Evolutionary conservation across 2,797 vertebrate genomes (phyloP), one percentile per base, ranked within the genome.

Genomic region (Cyprinodon diabolis): DNA sequence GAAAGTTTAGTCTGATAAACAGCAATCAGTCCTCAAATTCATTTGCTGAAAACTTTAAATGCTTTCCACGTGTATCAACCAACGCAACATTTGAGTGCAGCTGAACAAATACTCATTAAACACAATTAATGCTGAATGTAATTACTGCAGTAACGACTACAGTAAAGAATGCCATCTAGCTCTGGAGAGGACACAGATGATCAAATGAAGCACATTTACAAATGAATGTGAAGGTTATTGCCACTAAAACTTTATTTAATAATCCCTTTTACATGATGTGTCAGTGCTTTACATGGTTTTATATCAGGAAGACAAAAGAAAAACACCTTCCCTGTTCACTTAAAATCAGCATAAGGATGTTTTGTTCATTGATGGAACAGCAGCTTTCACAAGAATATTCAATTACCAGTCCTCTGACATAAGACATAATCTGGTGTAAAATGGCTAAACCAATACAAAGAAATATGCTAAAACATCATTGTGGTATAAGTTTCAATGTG

Each of bases 341-440:
- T 80, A 66, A 77, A 76, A 89, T 81, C 62, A 74, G 70, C 84
- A 51, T 25, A 62, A 79, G 78, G 63, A 45, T 19, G 1, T 8
- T 72, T 68, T 55, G 49, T 75, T 69, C 65, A 54, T 66, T 68
- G 60, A 81, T 84, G 62, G 89, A 90, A 86, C 2, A 75, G 68
- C 78, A 80, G 75, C 68, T 71, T 55, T 66, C 12, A 17, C 10
- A 65, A 71, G 84, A 83, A 81, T 74, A 88, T 74, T 47, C 23
- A 66, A 54, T 71, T 15, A 81, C 67, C 68, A 84, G 69, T 63
- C 80, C 37, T 74, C 68, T 62, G 9, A 75, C 83, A 72, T 74
- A 66, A 81, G 14, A 85, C 43, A 21, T 69, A 69, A 17, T 8
- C 67, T 71, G 51, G 69, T 43, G 45, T 43, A 75, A 71, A 58